phyloP scores from a whole-genome alignment of 2,113 vertebrate genomes.

The Polypterus bichir region DNA sequence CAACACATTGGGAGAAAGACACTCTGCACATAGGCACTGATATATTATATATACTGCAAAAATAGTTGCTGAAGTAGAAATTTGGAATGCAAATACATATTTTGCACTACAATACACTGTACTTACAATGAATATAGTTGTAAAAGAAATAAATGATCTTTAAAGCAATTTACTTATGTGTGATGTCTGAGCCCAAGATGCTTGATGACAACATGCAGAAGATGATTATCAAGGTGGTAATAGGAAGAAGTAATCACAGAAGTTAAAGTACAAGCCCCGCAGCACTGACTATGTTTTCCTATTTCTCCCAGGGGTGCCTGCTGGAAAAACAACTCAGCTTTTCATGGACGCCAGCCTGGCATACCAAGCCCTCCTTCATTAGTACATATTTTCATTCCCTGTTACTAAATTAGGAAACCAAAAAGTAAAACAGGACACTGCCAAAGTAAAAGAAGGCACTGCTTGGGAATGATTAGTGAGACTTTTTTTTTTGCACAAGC shows the following conservation, averaged over 20 bases:
- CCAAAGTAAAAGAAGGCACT: slow-evolving; percentile 56
- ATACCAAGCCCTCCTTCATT: slow-evolving; percentile 78
- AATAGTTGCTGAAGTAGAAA: too few species aligned
- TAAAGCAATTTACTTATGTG: slow-evolving; percentile 36
- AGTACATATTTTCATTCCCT: slow-evolving; percentile 72
- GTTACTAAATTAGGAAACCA: slow-evolving; percentile 93
- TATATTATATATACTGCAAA: too few species aligned
- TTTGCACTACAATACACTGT: too few species aligned
- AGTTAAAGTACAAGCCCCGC: neutral
- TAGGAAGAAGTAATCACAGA: neutral
- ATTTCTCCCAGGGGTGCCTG: slow-evolving; percentile 57
- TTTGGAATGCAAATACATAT: too few species aligned
- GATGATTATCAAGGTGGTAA: neutral
- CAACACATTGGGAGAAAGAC: too few species aligned
- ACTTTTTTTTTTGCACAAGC: slow-evolving; percentile 37
- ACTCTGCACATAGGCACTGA: too few species aligned
- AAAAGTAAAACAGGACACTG: slow-evolving; percentile 57
- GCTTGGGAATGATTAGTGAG: slow-evolving; percentile 49
- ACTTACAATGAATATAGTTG: too few species aligned
- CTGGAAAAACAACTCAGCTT: slow-evolving; percentile 53
- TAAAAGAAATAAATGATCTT: slow-evolving; percentile 17
- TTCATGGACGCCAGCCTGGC: slow-evolving; percentile 69
- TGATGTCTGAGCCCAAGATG: slow-evolving; percentile 35
- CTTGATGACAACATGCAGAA: slow-evolving; percentile 18
- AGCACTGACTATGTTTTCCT: slow-evolving; percentile 36